Percentiles rank a stretch among this genome's conserved stretches.
These are phyloP conservation scores for Syngnathoides biaculeatus DNA, from an alignment of 2,113 vertebrate genomes.

Conservation along the genomic window DNA sequence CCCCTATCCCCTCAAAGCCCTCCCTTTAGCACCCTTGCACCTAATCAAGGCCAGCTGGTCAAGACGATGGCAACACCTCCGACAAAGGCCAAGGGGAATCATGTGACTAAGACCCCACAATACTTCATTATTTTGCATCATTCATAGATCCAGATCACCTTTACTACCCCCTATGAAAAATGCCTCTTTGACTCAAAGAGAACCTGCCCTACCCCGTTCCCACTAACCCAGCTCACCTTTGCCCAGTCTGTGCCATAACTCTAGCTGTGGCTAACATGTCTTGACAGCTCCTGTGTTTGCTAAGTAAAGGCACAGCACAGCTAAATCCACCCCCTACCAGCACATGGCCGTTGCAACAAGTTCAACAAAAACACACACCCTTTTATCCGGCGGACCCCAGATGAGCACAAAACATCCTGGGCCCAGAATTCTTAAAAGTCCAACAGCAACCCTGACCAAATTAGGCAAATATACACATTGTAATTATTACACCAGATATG, in stretches of 20 bases:
- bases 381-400: constrained; percentile 43
- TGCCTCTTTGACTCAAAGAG: background rate
- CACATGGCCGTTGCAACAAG: constrained; percentile 57
- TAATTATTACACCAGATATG: background rate
- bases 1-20: background rate
- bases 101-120: constrained; percentile 36
- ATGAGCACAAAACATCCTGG: constrained; percentile 39
- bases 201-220: background rate
- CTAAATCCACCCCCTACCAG: constrained; percentile 43
- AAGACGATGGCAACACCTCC: constrained; percentile 44
- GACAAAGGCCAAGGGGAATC: constrained; percentile 37
- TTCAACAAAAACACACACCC: constrained; percentile 61
- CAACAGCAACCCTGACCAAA: constrained; percentile 57
- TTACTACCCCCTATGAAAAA: constrained; percentile 2
- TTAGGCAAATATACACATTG: constrained; percentile 32
- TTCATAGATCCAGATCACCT: constrained; percentile 2
- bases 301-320: constrained; percentile 45
- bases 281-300: constrained; percentile 59
- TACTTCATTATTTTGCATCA: constrained; percentile 13
- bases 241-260: constrained; percentile 48
- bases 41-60: constrained; percentile 43
- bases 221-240: constrained; percentile 44
- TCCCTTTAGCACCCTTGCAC: constrained; percentile 18
- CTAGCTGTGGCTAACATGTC: constrained; percentile 51
- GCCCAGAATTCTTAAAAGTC: constrained; percentile 44